Percentiles rank a stretch among this genome's conserved stretches.
Evolutionary conservation across 2,797 vertebrate species (phyloP).

Genomic region (Antennarius maculatus): DNA sequence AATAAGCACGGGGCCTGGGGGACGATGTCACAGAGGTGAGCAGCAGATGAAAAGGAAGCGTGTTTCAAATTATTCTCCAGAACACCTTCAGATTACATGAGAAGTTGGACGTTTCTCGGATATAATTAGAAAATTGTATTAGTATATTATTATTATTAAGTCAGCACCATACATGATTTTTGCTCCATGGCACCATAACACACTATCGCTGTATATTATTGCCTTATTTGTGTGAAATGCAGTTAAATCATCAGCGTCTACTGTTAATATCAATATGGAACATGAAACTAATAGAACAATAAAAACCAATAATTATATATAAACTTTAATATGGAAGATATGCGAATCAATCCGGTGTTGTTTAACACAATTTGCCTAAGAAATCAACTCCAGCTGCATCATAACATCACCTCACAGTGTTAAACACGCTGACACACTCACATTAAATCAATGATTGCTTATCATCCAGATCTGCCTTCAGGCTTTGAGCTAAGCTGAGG

Average conservation of each 20-base stretch:
- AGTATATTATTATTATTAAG: conserved; percentile 1
- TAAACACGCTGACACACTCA: conserved; percentile 21
- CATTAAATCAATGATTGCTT: conserved; percentile 35
- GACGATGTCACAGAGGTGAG: conserved; percentile 95
- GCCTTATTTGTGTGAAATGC: not conserved
- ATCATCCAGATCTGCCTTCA: conserved; percentile 41
- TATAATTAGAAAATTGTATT: not conserved
- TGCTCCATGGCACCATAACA: not conserved
- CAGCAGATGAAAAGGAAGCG: not conserved
- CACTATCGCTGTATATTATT: not conserved
- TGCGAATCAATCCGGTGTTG: not conserved
- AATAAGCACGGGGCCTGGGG: conserved; percentile 99
- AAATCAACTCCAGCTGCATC: conserved; percentile 3
- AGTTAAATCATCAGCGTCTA: not conserved
- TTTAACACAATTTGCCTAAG: not conserved
- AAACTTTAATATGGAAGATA: not conserved
- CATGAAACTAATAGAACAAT: not conserved
- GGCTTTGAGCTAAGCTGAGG: conserved; percentile 28
- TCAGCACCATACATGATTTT: not conserved
- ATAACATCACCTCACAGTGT: conserved; percentile 5
- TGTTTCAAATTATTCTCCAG: not conserved
- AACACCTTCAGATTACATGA: conserved; percentile 11
- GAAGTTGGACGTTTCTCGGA: not conserved
- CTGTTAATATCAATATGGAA: not conserved
- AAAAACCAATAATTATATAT: not conserved